Evolutionary conservation across 2,888 invertebrate species (phyloP).

Genomic region (Habrosyne pyritoides): DNA sequence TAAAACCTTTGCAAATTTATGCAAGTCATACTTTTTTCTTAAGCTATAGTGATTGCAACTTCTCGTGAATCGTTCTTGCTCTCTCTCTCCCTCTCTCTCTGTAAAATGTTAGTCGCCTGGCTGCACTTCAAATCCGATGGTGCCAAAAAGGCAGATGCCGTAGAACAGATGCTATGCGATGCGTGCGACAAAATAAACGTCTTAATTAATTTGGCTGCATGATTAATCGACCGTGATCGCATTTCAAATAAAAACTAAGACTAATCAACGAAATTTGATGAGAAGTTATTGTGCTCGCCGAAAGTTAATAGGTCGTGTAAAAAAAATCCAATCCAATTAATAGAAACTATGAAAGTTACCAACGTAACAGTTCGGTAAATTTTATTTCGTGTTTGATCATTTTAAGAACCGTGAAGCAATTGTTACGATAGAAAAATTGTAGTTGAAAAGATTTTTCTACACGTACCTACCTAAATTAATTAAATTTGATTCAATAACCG

Average conservation of each 20-base stretch:
- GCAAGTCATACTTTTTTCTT: too few species aligned
- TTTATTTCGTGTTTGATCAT: not conserved
- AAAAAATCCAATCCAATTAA: not conserved
- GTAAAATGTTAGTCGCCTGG: not conserved
- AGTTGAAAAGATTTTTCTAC: too few species aligned
- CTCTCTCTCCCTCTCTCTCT: not conserved
- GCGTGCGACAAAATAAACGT: not conserved
- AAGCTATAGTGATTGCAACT: too few species aligned
- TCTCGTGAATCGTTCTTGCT: not conserved
- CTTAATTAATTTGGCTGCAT: not conserved
- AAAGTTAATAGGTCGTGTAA: not conserved
- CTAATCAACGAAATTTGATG: not conserved
- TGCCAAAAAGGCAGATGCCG: constrained; percentile 15
- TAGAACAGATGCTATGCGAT: constrained; percentile 5
- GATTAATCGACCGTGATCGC: constrained; percentile 6
- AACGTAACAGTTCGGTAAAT: not conserved
- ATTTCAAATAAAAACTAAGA: constrained; percentile 7
- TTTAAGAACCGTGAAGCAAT: not conserved
- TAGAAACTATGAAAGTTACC: not conserved
- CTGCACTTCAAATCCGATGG: not conserved
- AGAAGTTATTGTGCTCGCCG: not conserved
- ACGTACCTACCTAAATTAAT: too few species aligned
- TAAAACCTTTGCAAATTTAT: too few species aligned
- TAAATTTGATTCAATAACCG: too few species aligned
- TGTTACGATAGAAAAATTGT: too few species aligned